Base-by-base conservation (phyloP, 2,888 invertebrate genomes). In the Acronicta leporina region DNA sequence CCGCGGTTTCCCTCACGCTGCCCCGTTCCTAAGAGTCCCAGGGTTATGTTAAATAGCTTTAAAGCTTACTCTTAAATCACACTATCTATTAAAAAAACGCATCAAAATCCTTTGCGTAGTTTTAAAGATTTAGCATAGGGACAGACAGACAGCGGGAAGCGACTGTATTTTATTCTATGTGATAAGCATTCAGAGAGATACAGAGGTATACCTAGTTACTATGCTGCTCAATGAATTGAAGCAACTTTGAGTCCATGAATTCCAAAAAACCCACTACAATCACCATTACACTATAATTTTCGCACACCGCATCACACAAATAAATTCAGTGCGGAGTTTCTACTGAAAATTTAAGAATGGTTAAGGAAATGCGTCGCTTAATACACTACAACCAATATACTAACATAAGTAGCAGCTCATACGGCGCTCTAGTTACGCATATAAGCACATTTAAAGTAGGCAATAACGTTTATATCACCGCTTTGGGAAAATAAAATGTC, bases 271-370 rank as follows among this genome's bases (percentile, higher is more conserved):
- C 14, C 1, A 35, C 13, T 14, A 25, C 44, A 35, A n/a, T 41
- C 30, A 33, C 13, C 43, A 35, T 52, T 43, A 15, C 13, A 8
- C 33, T 44, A 52, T 10, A 16, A 49, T 65, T 68, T 55, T 25
- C 51, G 42, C 55, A 33, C 5, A 49, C 68, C 43, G 40, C 52
- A 40, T 73, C 46, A 60, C 52, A 60, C 68, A 68, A 56, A 73
- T 73, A 68, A 69, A 69, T 69, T 68, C 38, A 61, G 52, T 69
- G 74, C 43, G 68, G 61, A n/a, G n/a, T n/a, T n/a, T 47, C 15
- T 14, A 16, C 45, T 73, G 54, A 49, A 67, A 68, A 60, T 69
- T 68, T 62, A 56, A 68, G 55, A 46, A 73, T 45, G 35, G 52
- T 61, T 68, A 56, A 61, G 62, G 45, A 61, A 69, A 73, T 47